Evolutionary conservation across 2,888 invertebrate genomes (phyloP), one percentile per base, ranked within the genome.

Genomic region (Empis livida): DNA sequence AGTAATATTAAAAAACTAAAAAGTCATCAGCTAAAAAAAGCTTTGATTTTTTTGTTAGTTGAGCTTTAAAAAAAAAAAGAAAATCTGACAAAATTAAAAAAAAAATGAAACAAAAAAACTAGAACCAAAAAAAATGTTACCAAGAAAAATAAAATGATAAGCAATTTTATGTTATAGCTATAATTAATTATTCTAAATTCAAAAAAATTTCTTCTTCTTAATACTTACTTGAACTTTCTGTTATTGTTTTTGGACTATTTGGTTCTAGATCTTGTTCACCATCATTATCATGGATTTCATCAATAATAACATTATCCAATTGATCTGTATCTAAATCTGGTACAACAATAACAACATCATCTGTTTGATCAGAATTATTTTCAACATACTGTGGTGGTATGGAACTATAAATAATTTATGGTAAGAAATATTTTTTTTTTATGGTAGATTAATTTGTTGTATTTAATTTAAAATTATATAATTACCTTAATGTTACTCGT

Each of bases 401-500:
- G 56, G 71, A 70, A 64, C 71, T 71, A 51, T 48, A 46, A 39
- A n/a, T 44, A 42, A 27, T 27, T 43, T 31, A 46, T 43, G 35
- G 44, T 8, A 3, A 15, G 20, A 5, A 5, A 31, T 16, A n/a
- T 45, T 45, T 17, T 45, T 30, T 31, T 20, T 32, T 32, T 32
- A 32, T 32, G 9, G 13, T 32, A 44, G 17, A 20, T 43, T 13
- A 23, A 14, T 27, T 46, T 15, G 6, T n/a, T 5, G 9, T 16
- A 37, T 17, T 38, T 39, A 17, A 13, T 35, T 35, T 35, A 13
- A 5, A n/a, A n/a, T n/a, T n/a, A 45, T 13, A 30, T 30, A 37
- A 70, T 71, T 66, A 85, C 85, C 89, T 82, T 60, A 89, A 78
- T 44, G 89, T 88, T 49, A 89, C 88, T 68, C 84, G 79, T 71